Percentiles rank a stretch among this genome's conserved stretches.
Conservation (phyloP, 2,113 vertebrate species). For the Grammomys surdaster region DNA sequence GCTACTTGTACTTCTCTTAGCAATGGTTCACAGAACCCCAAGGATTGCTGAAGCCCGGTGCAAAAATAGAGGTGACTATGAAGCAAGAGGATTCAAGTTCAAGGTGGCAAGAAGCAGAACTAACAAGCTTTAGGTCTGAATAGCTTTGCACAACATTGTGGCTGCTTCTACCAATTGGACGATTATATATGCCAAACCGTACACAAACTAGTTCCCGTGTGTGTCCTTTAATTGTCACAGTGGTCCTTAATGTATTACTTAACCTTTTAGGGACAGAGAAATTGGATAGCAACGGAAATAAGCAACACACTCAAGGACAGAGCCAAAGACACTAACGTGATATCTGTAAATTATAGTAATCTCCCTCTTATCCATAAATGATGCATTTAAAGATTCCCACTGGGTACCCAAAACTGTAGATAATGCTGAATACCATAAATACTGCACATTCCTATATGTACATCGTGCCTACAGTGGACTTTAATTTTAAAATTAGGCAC, state of each 20-base stretch:
- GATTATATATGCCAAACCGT: neutral
- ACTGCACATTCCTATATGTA: neutral
- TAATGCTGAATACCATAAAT: neutral
- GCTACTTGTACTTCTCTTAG: neutral
- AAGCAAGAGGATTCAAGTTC: conserved; percentile 20
- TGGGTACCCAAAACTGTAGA: neutral
- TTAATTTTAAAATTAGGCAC: neutral
- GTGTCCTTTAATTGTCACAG: neutral
- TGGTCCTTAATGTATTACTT: neutral
- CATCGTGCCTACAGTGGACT: neutral
- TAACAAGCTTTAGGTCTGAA: neutral
- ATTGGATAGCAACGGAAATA: neutral
- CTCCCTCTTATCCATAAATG: neutral
- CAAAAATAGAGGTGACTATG: conserved; percentile 59
- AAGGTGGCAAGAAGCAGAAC: neutral
- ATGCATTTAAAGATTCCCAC: neutral
- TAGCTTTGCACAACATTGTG: neutral
- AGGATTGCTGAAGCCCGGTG: neutral
- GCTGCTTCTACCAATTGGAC: neutral
- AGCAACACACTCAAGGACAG: neutral
- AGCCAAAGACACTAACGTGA: neutral
- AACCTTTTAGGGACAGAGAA: conserved; percentile 30
- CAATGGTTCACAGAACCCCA: neutral
- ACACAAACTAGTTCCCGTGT: neutral
- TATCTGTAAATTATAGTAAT: neutral